A percentile compares a stretch with the other conserved stretches of the same genome.
Evolutionary conservation across 1,140 invertebrate genomes (phyloP).

Genomic region (Papilio polyxenes): DNA sequence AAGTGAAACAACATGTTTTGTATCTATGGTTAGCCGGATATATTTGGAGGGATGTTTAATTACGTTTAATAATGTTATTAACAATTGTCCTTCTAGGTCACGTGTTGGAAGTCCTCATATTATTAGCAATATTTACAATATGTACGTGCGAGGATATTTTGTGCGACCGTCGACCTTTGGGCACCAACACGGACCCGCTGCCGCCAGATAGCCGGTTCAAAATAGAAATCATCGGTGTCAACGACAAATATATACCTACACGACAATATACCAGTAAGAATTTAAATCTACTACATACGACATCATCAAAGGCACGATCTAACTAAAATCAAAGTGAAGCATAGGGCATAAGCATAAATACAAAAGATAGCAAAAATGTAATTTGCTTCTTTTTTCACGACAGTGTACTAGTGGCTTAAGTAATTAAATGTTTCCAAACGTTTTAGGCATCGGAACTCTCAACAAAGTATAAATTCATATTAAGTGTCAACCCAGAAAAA

Average conservation of each 20-base stretch:
- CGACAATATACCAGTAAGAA: conserved; percentile 60
- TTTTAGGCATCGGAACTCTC: too few relatives aligned
- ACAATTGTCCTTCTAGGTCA: background rate
- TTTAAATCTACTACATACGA: background rate
- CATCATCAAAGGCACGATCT: too few relatives aligned
- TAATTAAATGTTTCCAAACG: too few relatives aligned
- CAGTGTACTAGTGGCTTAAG: too few relatives aligned
- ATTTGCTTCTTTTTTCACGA: too few relatives aligned
- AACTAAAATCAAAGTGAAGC: too few relatives aligned
- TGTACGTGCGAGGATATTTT: conserved; percentile 50
- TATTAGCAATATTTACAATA: conserved; percentile 40
- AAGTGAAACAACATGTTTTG: too few relatives aligned
- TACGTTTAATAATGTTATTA: background rate
- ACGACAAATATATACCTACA: conserved; percentile 63
- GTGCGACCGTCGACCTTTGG: conserved; percentile 61
- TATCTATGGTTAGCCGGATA: too few relatives aligned
- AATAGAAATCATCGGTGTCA: conserved; percentile 59
- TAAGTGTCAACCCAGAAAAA: too few relatives aligned
- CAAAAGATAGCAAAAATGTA: too few relatives aligned
- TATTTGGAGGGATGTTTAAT: background rate
- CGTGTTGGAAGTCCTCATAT: background rate
- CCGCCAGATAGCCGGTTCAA: conserved; percentile 67
- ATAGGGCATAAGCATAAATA: too few relatives aligned
- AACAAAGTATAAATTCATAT: too few relatives aligned
- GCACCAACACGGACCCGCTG: conserved; percentile 58